These are phyloP conservation scores for Drosophila mulleri DNA, from an alignment of 2,888 invertebrate species.

Conservation along the genomic window DNA sequence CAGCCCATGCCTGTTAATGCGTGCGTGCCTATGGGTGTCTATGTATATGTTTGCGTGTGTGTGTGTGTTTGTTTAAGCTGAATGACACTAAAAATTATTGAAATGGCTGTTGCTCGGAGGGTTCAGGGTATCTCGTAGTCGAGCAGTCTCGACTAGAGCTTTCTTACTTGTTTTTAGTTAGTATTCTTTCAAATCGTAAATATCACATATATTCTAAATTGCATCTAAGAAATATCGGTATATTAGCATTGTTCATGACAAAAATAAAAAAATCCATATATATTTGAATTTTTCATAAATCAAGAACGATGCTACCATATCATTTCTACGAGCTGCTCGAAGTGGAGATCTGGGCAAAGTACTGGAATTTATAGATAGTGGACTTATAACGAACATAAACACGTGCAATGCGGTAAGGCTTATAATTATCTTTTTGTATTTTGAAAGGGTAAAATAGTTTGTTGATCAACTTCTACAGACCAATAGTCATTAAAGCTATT, in stretches of 20 bases:
- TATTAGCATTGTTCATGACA: not conserved
- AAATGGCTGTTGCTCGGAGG: no score
- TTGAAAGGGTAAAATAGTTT: not conserved
- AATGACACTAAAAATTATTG: no score
- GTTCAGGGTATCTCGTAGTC: no score
- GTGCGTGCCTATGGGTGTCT: no score
- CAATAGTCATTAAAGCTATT: no score
- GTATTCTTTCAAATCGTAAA: no score
- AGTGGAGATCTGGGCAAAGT: conserved; percentile 98
- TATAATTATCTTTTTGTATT: not conserved
- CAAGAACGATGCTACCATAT: conserved; percentile 95
- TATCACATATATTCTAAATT: not conserved
- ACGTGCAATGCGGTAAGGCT: conserved; percentile 97
- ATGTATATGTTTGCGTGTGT: no score
- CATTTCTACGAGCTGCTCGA: conserved; percentile 98
- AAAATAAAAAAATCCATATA: not conserved
- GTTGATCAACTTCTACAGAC: no score
- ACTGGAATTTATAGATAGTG: conserved; percentile 94
- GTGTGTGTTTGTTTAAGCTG: no score
- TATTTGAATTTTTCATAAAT: not conserved
- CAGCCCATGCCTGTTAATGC: no score
- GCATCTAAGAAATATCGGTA: not conserved
- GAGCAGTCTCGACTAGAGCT: no score
- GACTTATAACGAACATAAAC: conserved; percentile 97
- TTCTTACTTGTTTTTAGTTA: not conserved